Evolutionary conservation across 2,113 vertebrate genomes (phyloP), one percentile per base, ranked within the genome.

Genomic region (Jacana jacana): DNA sequence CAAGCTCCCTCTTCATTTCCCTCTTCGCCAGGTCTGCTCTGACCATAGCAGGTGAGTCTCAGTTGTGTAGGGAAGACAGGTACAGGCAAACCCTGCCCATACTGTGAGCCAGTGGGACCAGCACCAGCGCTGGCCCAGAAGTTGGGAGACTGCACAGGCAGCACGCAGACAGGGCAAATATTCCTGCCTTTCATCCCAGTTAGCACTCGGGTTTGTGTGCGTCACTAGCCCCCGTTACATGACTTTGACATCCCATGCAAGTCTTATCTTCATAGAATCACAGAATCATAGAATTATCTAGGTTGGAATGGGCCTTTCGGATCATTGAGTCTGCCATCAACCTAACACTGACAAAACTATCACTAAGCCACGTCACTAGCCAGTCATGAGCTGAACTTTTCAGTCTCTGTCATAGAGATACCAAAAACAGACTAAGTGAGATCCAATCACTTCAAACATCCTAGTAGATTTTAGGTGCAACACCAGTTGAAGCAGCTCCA

Each of bases 31-130:
- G 17, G 49, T 3, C 35, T 84, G 40, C 42, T 55, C 19, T 27
- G 81, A 5, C 37, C 0, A 0, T 1, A 2, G 28, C 40, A 44
- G 20, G 23, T 70, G 24, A 27, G n/a, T 37, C 55, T 58, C 5
- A 2, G 3, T 11, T 11, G 37, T 0, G 2, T 7, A 37, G 46
- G 28, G 44, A 6, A 17, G 44, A 17, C 44, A 46, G 44, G 44
- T 46, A 46, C 44, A 46, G 44, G 44, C 44, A 46, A 46, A 46
- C 44, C 44, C 44, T 46, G 44, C 44, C 44, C 44, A 18, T 46
- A 46, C 18, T 18, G 17, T 46, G 44, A 46, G 44, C 44, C 46
- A 42, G 42, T 42, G 42, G 42, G 49, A 40, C 58, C 49, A 63
- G 33, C n/a, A 24, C n/a, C 65, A 30, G 12, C 4, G 2, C 37